Evolutionary conservation across 2,888 invertebrate species (phyloP).

Genomic region (Amiota mariae): DNA sequence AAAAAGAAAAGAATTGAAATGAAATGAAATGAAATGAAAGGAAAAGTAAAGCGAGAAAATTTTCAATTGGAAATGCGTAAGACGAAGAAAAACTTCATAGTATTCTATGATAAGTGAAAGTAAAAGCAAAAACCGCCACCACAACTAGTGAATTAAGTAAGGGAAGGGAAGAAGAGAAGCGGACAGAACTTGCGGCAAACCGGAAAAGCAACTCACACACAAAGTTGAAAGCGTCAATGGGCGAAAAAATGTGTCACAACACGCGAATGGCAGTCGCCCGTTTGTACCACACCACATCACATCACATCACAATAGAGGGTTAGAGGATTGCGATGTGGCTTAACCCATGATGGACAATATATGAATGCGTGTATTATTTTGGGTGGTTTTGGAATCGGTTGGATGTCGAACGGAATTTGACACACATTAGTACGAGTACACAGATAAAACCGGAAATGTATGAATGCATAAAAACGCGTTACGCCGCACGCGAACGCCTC

Average conservation of each 20-base stretch:
- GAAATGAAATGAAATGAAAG: constrained; percentile 39
- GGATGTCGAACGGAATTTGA: constrained; percentile 46
- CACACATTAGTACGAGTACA: constrained; percentile 51
- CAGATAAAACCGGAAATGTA: constrained; percentile 51
- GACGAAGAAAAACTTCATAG: constrained; percentile 39
- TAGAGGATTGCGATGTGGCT: not conserved
- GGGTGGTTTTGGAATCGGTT: not conserved
- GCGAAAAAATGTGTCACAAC: constrained; percentile 16
- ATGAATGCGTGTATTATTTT: not conserved
- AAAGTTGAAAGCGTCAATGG: not conserved
- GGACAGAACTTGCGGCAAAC: not conserved
- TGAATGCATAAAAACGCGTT: constrained; percentile 45
- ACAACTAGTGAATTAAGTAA: constrained; percentile 30
- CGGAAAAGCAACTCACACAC: not conserved
- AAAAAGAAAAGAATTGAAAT: not conserved
- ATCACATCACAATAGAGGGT: too few relatives aligned
- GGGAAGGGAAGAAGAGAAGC: not conserved
- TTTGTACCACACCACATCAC: too few relatives aligned
- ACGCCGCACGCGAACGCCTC: constrained; percentile 13
- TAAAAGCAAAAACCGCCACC: constrained; percentile 38
- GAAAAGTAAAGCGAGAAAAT: constrained; percentile 38
- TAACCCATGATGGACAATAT: not conserved
- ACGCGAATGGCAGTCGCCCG: not conserved
- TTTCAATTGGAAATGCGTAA: constrained; percentile 10
- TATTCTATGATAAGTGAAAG: constrained; percentile 21